A percentile compares a stretch with the other conserved stretches of the same genome.
Conservation (phyloP, 2,888 invertebrate genomes). For the Odontocerum albicorne region DNA sequence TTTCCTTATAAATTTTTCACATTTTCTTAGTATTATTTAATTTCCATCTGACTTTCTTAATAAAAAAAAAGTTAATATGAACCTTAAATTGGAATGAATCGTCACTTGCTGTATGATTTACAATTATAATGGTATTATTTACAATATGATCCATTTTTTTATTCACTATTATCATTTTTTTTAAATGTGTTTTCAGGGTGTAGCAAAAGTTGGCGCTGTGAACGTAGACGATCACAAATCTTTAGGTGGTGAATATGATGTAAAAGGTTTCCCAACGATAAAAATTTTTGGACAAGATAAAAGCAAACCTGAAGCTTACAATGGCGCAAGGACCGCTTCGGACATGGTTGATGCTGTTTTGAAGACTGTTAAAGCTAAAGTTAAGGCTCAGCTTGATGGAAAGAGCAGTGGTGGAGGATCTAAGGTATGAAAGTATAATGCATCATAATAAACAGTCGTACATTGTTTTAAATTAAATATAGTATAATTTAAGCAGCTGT, state of each 20-base stretch:
- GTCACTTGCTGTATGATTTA: too few relatives aligned
- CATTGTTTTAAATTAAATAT: too few relatives aligned
- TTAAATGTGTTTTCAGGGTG: slow-evolving; percentile 67
- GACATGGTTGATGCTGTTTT: slow-evolving; percentile 84
- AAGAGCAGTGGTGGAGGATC: slow-evolving; percentile 46
- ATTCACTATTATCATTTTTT: slow-evolving; percentile 1
- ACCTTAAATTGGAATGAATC: too few relatives aligned
- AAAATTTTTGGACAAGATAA: slow-evolving; percentile 91
- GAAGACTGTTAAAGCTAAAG: slow-evolving; percentile 75
- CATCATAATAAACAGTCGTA: background rate
- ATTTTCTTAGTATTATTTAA: too few relatives aligned
- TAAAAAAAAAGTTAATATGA: too few relatives aligned
- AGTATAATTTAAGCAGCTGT: background rate
- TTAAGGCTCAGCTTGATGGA: slow-evolving; percentile 68
- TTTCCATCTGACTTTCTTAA: too few relatives aligned
- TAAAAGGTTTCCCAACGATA: slow-evolving; percentile 93
- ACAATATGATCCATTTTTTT: background rate
- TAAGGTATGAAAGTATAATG: slow-evolving; percentile 44
- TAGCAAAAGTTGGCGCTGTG: slow-evolving; percentile 92
- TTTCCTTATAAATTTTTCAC: too few relatives aligned
- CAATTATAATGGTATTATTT: too few relatives aligned
- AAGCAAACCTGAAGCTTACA: slow-evolving; percentile 78
- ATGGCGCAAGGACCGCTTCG: slow-evolving; percentile 82
- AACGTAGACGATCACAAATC: slow-evolving; percentile 89
- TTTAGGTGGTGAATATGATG: slow-evolving; percentile 76